Conservation (phyloP, 2,888 invertebrate species). For the Belgica antarctica region DNA sequence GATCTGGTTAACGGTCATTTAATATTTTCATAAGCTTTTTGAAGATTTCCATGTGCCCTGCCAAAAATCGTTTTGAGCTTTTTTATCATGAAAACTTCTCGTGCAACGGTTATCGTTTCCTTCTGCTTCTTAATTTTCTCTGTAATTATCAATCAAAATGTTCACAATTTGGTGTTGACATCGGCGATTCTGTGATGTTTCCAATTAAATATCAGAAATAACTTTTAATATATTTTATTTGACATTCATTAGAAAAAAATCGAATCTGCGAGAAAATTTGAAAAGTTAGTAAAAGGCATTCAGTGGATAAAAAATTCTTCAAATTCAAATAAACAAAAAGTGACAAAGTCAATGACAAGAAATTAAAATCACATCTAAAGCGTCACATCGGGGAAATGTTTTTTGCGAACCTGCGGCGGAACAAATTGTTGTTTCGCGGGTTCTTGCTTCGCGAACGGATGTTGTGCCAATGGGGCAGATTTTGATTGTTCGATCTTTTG, state of each 20-base stretch:
- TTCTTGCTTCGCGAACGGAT: slow-evolving; percentile 52
- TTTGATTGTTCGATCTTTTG: slow-evolving; percentile 33
- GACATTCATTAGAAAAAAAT: background rate
- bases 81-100: no score
- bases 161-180: background rate
- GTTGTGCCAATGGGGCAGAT: slow-evolving; percentile 50
- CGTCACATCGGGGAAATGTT: slow-evolving; percentile 40
- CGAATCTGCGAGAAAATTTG: background rate
- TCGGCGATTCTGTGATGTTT: no score
- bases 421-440: slow-evolving; percentile 47
- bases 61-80: background rate
- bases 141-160: background rate
- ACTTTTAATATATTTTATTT: background rate
- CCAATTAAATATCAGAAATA: background rate
- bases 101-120: background rate
- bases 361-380: slow-evolving; percentile 40
- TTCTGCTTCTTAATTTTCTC: background rate
- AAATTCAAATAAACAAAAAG: background rate
- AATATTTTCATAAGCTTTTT: no score
- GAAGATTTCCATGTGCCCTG: no score
- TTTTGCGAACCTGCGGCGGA: slow-evolving; percentile 37
- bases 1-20: no score
- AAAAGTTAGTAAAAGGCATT: background rate
- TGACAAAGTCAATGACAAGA: background rate
- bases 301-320: background rate